Evolutionary conservation across 2,888 invertebrate genomes (phyloP).

Genomic region (Anticlea derivata): DNA sequence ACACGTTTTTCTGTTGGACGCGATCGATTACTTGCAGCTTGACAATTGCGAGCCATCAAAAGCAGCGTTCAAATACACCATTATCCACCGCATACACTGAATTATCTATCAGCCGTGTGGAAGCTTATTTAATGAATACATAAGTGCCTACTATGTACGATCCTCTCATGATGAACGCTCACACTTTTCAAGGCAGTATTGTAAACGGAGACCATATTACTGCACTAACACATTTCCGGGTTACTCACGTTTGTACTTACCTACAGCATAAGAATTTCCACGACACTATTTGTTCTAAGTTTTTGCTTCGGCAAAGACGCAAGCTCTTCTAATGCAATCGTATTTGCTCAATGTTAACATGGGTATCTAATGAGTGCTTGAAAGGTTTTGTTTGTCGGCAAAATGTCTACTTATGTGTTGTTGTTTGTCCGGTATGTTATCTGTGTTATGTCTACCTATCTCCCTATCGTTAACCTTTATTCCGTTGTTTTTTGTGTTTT

Average conservation of each 20-base stretch:
- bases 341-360: constrained; percentile 36
- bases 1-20: neutral
- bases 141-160: neutral
- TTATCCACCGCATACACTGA: neutral
- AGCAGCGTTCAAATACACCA: too few species aligned
- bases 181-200: constrained; percentile 67
- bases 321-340: constrained; percentile 34
- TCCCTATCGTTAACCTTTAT: too few species aligned
- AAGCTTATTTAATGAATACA: neutral
- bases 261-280: constrained; percentile 39
- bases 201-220: constrained; percentile 28
- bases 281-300: constrained; percentile 42
- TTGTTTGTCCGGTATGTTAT: too few species aligned
- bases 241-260: constrained; percentile 25
- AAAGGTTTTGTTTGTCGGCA: constrained; percentile 25
- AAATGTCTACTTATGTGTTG: too few species aligned
- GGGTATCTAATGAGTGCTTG: constrained; percentile 37
- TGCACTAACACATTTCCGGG: constrained; percentile 60
- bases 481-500: too few species aligned
- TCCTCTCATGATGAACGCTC: constrained; percentile 8
- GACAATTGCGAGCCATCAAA: neutral
- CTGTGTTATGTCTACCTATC: too few species aligned
- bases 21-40: neutral
- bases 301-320: constrained; percentile 29
- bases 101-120: constrained; percentile 1